These are phyloP conservation scores for Chirona hameri DNA, from an alignment of 2,888 invertebrate species.

Conservation along the genomic window DNA sequence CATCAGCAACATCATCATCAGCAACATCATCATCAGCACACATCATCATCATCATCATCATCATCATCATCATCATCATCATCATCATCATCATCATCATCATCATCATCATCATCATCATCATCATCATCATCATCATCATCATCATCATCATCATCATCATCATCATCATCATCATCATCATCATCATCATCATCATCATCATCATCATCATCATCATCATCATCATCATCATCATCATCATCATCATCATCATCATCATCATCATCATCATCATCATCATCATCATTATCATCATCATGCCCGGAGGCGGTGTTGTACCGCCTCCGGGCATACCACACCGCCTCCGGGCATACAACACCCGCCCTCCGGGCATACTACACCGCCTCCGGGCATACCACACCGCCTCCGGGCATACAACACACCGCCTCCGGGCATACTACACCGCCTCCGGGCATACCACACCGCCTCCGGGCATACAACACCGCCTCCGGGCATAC, in stretches of 20 bases:
- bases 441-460: too few species aligned
- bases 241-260: constrained; percentile 22
- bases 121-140: constrained; percentile 7
- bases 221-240: constrained; percentile 22
- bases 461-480: too few species aligned
- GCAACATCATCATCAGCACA: too few species aligned
- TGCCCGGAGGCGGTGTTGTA: not conserved
- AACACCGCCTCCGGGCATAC: too few species aligned
- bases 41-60: constrained; percentile 22
- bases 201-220: constrained; percentile 22
- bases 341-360: too few species aligned
- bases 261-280: constrained; percentile 22
- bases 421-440: too few species aligned
- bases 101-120: constrained; percentile 22
- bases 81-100: constrained; percentile 22
- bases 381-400: too few species aligned
- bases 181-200: constrained; percentile 22
- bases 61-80: constrained; percentile 22
- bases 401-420: too few species aligned
- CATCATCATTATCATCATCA: not conserved
- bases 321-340: too few species aligned
- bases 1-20: too few species aligned
- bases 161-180: constrained; percentile 22
- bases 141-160: constrained; percentile 22
- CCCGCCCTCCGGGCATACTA: too few species aligned